Percentiles rank a stretch among this genome's conserved stretches.
These are phyloP conservation scores for Crypturellus tataupa DNA, from an alignment of 2,797 vertebrate species.

Conservation along the genomic window DNA sequence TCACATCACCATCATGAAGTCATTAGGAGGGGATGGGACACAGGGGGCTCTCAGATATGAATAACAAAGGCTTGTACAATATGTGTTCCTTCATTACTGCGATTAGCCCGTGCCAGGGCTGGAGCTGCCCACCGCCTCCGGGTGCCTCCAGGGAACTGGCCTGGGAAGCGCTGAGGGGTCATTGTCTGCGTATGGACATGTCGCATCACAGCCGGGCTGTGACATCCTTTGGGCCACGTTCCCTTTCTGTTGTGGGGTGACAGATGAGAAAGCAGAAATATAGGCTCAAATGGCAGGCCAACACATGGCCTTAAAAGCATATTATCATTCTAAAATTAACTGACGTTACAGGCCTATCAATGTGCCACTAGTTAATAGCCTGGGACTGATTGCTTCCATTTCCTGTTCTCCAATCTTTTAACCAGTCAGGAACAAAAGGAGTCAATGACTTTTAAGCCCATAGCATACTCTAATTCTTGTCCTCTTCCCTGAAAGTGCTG, in stretches of 20 bases:
- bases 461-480: neutral
- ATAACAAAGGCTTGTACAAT: neutral
- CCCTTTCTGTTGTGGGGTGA: neutral
- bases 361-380: neutral
- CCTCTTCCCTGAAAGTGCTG: neutral
- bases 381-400: neutral
- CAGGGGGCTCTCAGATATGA: neutral
- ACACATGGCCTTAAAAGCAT: neutral
- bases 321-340: neutral
- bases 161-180: neutral
- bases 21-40: neutral
- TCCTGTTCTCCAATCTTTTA: neutral
- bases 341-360: neutral
- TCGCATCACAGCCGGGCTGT: neutral
- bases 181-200: rapidly evolving
- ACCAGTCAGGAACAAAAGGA: neutral
- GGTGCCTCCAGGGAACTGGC: rapidly evolving
- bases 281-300: neutral
- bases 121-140: neutral
- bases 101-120: neutral
- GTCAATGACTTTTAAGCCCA: neutral
- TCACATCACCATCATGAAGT: neutral
- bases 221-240: neutral
- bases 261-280: neutral
- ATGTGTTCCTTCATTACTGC: neutral